phyloP scores from a whole-genome alignment of 2,888 invertebrate species.

The Salticus scenicus region DNA sequence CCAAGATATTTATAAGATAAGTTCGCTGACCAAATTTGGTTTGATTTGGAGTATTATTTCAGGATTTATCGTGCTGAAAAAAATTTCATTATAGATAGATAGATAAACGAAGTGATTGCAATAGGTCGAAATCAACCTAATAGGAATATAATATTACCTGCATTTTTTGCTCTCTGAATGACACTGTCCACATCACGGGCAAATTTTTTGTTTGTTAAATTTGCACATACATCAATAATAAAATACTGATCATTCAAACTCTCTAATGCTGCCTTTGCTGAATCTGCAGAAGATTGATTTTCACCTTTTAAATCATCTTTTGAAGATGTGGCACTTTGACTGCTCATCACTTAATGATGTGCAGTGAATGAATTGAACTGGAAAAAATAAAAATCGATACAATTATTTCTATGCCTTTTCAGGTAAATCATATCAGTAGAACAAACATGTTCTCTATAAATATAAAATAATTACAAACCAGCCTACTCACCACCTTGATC shows the following conservation, averaged over 20 bases:
- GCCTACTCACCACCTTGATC: too few species aligned
- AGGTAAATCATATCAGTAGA: too few species aligned
- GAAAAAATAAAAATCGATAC: background rate
- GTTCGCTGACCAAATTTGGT: too few species aligned
- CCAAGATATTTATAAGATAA: too few species aligned
- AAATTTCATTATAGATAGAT: too few species aligned
- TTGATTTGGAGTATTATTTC: too few species aligned
- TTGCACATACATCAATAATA: conserved; percentile 92
- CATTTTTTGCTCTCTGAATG: conserved; percentile 92
- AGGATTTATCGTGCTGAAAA: too few species aligned
- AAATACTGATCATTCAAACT: conserved; percentile 79
- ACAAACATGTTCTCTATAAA: too few species aligned
- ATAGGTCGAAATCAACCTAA: too few species aligned
- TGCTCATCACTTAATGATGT: conserved; percentile 31
- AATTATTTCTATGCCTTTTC: too few species aligned
- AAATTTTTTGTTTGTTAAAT: conserved; percentile 95
- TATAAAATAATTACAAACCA: too few species aligned
- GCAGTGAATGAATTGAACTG: background rate
- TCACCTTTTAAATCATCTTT: conserved; percentile 29
- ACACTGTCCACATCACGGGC: conserved; percentile 93
- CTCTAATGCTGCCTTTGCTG: conserved; percentile 41
- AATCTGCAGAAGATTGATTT: conserved; percentile 3
- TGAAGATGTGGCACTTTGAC: background rate
- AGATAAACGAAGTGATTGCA: too few species aligned
- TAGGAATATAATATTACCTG: conserved; percentile 80